Evolutionary conservation across 2,113 vertebrate species (phyloP), one percentile per base, ranked within the genome.

Genomic region (human): DNA sequence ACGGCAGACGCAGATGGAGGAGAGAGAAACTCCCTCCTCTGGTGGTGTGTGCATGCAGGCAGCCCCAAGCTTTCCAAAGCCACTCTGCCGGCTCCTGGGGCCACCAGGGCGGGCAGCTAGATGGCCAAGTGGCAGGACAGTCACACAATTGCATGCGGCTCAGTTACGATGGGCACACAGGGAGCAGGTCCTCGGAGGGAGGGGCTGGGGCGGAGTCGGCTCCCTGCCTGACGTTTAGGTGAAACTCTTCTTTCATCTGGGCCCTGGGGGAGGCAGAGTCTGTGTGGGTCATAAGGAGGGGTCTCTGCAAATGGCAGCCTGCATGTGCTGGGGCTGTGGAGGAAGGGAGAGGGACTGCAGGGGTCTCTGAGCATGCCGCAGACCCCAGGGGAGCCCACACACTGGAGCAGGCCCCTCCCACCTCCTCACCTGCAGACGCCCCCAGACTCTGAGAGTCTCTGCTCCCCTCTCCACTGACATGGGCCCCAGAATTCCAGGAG

Each of bases 91-190:
- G 30, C 30, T 17, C 27, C 40, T 7, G 22, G 14, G 45, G 27
- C 32, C n/a, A n/a, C 12, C 38, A 35, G 89, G 23, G 35, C 0
- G 8, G 48, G 66, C 75, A n/a, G 73, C n/a, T 7, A 13, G 14
- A 72, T 1, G 35, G 38, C 48, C 45, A 30, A 1, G 2, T 30
- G 8, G 14, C 2, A 3, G 59, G 38, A 64, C 8, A 0, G n/a
- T 55, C n/a, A 9, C 55, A 57, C 18, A n/a, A 3, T 6, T 13
- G 2, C 11, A 50, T 4, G 23, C 0, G 2, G 50, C 48, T 32
- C 12, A 3, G 10, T 35, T 30, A 25, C 2, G 1, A 32, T 2
- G 40, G 43, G 35, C 2, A 18, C 35, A 8, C 13, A 27, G 13
- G 32, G 20, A 25, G 52, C 30, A 20, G 6, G 80, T 45, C 22